phyloP scores from a whole-genome alignment of 1,140 invertebrate genomes.

The Popillia japonica region DNA sequence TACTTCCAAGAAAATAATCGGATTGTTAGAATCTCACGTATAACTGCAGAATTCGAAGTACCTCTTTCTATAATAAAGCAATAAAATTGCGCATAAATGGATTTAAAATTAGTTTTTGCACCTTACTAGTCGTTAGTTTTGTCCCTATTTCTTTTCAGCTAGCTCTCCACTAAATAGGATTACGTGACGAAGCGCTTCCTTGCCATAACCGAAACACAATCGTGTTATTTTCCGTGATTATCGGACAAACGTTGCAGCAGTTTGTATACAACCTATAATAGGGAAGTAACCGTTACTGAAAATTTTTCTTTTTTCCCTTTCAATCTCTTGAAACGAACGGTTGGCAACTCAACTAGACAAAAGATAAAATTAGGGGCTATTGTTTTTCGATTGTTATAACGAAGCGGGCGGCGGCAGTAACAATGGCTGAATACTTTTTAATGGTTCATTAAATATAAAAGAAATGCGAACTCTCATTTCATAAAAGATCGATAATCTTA shows the following conservation, averaged over 20 bases:
- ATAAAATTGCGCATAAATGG: not conserved
- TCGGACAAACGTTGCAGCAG: not conserved
- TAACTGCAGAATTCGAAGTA: not conserved
- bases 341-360: not conserved
- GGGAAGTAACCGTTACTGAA: not conserved
- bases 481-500: not conserved
- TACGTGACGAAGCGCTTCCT: not conserved
- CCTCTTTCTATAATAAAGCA: not conserved
- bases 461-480: not conserved
- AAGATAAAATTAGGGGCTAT: slow-evolving; percentile 6
- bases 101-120: not conserved
- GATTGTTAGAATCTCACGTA: not conserved
- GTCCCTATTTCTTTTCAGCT: not conserved
- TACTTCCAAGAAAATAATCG: not conserved
- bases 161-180: not conserved
- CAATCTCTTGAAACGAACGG: not conserved
- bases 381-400: slow-evolving; percentile 7
- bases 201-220: not conserved
- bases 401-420: not conserved
- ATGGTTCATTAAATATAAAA: slow-evolving; percentile 11
- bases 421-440: slow-evolving; percentile 17
- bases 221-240: not conserved
- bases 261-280: not conserved
- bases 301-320: slow-evolving; percentile 8
- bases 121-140: not conserved